Evolutionary conservation across 2,797 vertebrate species (phyloP), one percentile per base, ranked within the genome.

Genomic region (Danio tinwini): DNA sequence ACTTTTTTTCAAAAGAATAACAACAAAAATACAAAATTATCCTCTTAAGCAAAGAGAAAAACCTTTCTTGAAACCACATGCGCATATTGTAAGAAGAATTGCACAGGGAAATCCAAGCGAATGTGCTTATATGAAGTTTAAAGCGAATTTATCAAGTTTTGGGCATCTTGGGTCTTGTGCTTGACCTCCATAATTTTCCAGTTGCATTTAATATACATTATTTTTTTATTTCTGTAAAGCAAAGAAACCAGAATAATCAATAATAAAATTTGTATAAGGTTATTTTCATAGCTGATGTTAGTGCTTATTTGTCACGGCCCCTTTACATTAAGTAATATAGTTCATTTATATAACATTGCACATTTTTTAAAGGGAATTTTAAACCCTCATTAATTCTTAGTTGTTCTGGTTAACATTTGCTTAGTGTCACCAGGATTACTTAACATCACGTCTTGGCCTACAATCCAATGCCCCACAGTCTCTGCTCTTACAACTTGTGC

Each of bases 371-470:
- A 49, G 10, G 10, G 1, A 4, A 10, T 62, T 40, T 62, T 14
- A 40, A 62, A 14, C 14, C 16, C 49, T 70, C 37, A 67, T 29
- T 67, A 67, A 67, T 69, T 53, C 29, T 44, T 52, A 13, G 29
- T 45, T 39, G 10, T 17, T 47, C 10, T 0, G 9, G 52, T 49
- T 68, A 49, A 68, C 62, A 84, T 80, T 71, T 80, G 29, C 49
- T 67, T 81, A 61, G 74, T 74, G 76, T 84, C 69, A 74, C 73
- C 45, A 74, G 49, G 75, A 72, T 73, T 75, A 84, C 19, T 67
- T 61, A 19, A n/a, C 29, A 45, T 8, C 50, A 53, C 40, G 16
- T 2, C 13, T 21, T 12, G 52, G 42, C 44, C 61, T 68, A 52
- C 55, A 64, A 56, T 78, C 55, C 17, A 50, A 68, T 40, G 59